A percentile compares a stretch with the other conserved stretches of the same genome.
Evolutionary conservation across 2,797 vertebrate genomes (phyloP).

Genomic region (Coreius guichenoti): DNA sequence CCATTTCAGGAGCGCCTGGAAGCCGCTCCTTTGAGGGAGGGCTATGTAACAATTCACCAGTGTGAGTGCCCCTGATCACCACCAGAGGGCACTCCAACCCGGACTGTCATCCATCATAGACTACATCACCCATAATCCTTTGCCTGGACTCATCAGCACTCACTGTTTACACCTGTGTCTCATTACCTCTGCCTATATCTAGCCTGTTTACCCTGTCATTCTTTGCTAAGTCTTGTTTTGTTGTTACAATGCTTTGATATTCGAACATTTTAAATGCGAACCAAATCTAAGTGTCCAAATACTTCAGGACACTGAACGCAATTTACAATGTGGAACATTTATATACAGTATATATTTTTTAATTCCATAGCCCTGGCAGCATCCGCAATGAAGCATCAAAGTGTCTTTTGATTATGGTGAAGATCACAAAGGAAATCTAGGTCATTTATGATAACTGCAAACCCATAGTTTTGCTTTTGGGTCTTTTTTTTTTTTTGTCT

Average conservation of each 20-base stretch:
- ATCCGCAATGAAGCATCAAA: constrained; percentile 23
- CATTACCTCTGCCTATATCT: no score
- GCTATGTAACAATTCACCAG: no score
- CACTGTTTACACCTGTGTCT: no score
- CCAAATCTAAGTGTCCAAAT: neutral
- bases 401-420: constrained; percentile 24
- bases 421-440: constrained; percentile 31
- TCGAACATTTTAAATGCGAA: neutral
- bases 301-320: neutral
- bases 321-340: constrained; percentile 10
- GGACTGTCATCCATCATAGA: no score
- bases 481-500: neutral
- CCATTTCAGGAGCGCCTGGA: no score
- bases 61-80: no score
- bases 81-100: no score
- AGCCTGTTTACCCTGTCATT: no score
- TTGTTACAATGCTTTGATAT: constrained; percentile 1
- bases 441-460: constrained; percentile 27
- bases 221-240: neutral
- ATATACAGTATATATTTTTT: neutral
- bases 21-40: no score
- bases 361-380: neutral
- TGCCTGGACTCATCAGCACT: no score
- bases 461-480: constrained; percentile 17
- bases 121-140: no score